phyloP scores from a whole-genome alignment of 2,888 invertebrate genomes.

The Nezara viridula region DNA sequence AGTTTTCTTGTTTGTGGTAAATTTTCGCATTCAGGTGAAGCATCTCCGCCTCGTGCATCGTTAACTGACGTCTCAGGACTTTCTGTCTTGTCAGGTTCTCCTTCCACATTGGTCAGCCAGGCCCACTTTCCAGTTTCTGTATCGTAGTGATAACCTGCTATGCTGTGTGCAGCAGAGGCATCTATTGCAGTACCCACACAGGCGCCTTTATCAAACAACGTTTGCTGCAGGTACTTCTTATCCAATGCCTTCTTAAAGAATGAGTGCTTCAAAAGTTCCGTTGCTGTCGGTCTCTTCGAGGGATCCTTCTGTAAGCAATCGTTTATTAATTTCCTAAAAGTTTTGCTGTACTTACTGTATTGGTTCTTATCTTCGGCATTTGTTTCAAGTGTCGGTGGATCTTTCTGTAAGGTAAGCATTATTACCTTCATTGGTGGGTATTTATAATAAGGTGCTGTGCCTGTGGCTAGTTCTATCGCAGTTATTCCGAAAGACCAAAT shows the following conservation, averaged over 20 bases:
- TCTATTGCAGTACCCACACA: slow-evolving; percentile 87
- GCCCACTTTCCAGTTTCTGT: slow-evolving; percentile 98
- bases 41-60: background rate
- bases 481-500: slow-evolving; percentile 96
- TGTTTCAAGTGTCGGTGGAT: slow-evolving; percentile 96
- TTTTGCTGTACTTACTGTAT: slow-evolving; percentile 97
- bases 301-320: slow-evolving; percentile 98
- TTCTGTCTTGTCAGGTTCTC: slow-evolving; percentile 70
- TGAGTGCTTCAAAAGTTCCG: slow-evolving; percentile 94
- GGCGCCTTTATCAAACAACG: slow-evolving; percentile 87
- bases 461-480: slow-evolving; percentile 98
- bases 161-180: slow-evolving; percentile 90
- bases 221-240: slow-evolving; percentile 88
- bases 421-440: slow-evolving; percentile 99
- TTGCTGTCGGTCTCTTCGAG: slow-evolving; percentile 92
- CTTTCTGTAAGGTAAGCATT: slow-evolving; percentile 98
- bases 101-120: slow-evolving; percentile 96
- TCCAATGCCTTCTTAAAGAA: slow-evolving; percentile 99
- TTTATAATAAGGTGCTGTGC: slow-evolving; percentile 98
- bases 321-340: slow-evolving; percentile 95
- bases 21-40: background rate
- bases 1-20: background rate
- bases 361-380: slow-evolving; percentile 96
- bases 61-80: background rate
- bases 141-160: slow-evolving; percentile 82